These are phyloP conservation scores for Rhyacophila brunnea DNA, from an alignment of 1,140 invertebrate genomes.

Conservation along the genomic window DNA sequence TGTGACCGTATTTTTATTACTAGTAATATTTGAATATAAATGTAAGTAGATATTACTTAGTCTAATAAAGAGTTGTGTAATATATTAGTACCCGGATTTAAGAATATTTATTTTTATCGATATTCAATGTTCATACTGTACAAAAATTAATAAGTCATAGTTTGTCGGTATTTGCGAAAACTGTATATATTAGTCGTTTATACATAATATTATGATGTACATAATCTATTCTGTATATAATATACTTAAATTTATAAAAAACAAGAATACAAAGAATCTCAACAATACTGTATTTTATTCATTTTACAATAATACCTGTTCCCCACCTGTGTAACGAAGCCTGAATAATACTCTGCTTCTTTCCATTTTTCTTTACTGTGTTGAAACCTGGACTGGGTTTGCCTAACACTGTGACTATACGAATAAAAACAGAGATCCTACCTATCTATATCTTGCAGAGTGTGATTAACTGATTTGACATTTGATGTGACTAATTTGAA, in stretches of 20 bases:
- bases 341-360: too few species aligned
- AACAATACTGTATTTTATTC: slow-evolving; percentile 12
- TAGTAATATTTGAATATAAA: neutral
- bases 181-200: slow-evolving; percentile 32
- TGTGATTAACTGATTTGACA: too few species aligned
- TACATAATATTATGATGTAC: slow-evolving; percentile 22
- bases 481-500: too few species aligned
- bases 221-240: slow-evolving; percentile 18
- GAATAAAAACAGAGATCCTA: too few species aligned
- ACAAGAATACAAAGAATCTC: slow-evolving; percentile 26
- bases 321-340: too few species aligned
- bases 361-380: too few species aligned
- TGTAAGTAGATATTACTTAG: neutral
- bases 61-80: slow-evolving; percentile 19
- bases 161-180: slow-evolving; percentile 26
- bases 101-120: slow-evolving; percentile 37
- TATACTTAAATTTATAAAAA: slow-evolving; percentile 23
- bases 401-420: too few species aligned
- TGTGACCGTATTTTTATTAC: neutral
- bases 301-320: too few species aligned
- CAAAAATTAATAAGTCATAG: slow-evolving; percentile 34
- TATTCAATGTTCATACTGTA: slow-evolving; percentile 34
- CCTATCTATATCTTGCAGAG: too few species aligned
- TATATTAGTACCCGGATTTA: slow-evolving; percentile 34
- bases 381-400: too few species aligned